Conservation (phyloP, 2,888 invertebrate species). For the Microplitis deprimator region DNA sequence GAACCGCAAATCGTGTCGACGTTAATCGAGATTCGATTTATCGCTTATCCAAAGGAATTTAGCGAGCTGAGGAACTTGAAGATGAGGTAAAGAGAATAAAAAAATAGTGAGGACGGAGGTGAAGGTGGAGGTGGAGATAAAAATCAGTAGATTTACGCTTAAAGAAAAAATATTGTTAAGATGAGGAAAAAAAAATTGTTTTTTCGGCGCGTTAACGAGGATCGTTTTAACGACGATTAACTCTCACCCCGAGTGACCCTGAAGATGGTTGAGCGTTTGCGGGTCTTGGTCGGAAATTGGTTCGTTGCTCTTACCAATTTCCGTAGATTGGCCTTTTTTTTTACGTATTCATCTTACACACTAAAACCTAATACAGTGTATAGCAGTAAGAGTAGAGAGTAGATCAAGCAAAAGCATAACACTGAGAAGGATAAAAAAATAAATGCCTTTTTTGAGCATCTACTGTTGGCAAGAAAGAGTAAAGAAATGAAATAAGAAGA, state of each 20-base stretch:
- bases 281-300: slow-evolving; percentile 64
- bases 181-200: slow-evolving; percentile 44
- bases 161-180: slow-evolving; percentile 18
- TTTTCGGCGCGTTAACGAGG: slow-evolving; percentile 68
- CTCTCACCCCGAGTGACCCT: slow-evolving; percentile 66
- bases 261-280: slow-evolving; percentile 61
- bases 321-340: slow-evolving; percentile 60
- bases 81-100: slow-evolving; percentile 10
- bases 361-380: slow-evolving; percentile 11
- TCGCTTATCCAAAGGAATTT: slow-evolving; percentile 13
- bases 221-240: slow-evolving; percentile 70
- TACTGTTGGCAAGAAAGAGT: neutral
- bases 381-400: slow-evolving; percentile 8
- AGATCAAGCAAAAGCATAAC: neutral
- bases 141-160: slow-evolving; percentile 38
- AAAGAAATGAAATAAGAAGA: slow-evolving; percentile 21
- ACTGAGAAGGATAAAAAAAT: neutral
- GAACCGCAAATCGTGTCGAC: slow-evolving; percentile 23
- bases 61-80: neutral
- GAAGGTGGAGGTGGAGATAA: slow-evolving; percentile 10
- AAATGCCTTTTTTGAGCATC: neutral
- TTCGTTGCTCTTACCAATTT: slow-evolving; percentile 68
- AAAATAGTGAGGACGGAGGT: neutral
- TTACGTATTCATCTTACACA: slow-evolving; percentile 32
- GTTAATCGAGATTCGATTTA: slow-evolving; percentile 33